Base-by-base conservation (phyloP, 2,888 invertebrate genomes). In the Harpalus rufipes region DNA sequence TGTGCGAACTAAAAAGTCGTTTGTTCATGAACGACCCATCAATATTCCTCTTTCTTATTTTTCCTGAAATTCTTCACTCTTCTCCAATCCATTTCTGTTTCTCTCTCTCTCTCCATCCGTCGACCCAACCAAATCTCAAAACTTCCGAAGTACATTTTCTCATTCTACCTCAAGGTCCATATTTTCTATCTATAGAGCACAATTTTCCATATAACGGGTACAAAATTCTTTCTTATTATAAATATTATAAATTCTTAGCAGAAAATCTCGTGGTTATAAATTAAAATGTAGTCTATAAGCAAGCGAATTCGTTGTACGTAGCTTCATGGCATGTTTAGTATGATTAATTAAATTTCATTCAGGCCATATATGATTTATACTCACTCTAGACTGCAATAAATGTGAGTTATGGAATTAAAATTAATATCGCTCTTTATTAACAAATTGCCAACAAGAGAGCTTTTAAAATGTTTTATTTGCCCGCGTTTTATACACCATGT, bases 331-430 rank as follows among this genome's bases (percentile, higher is more conserved):
- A n/a, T 39, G 32, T 14, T 39, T 39, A 68, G 32, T 25, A 14
- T 68, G 68, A 68, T 68, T 74, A 74, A 74, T 74, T 74, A 74
- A 74, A 74, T 74, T 74, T 44, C 44, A 74, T 74, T 74, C 41
- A 44, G 18, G 44, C 16, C 72, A 74, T 44, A 16, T 32, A 16
- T 74, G 72, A 74, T 74, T 44, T 44, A 74, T 74, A 7, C 44
- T 7, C 72, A 74, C 68, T 44, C 72, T 18, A 74, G 72, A 18
- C 72, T 44, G 44, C 72, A 44, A 74, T 74, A 74, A 74, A 74
- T 74, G 21, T 74, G 68, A 68, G 44, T 44, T 74, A 44, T 74
- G 68, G 21, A 68, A 39, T 68, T 68, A 68, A 68, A 68, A 68
- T 68, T 68, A 68, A 68, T 68, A 68, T 32, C 39, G 32, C 14